Conservation (phyloP, 2,797 vertebrate genomes). For the Falco concolor region DNA sequence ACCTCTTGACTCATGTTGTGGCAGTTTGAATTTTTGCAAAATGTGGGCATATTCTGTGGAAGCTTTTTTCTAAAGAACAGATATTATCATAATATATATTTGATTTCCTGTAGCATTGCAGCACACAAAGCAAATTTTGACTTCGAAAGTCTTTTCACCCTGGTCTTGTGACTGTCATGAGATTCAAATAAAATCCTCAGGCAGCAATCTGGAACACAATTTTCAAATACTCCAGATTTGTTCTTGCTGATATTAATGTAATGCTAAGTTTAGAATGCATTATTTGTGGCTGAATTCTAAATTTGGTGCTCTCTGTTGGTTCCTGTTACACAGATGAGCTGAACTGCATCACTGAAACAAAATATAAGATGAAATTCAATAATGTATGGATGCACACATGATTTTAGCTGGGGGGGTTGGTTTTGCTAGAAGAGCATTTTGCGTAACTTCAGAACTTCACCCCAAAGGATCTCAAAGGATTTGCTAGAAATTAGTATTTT, state of each 20-base stretch:
- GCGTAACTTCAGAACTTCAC: slow-evolving; percentile 11
- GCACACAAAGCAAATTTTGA: background rate
- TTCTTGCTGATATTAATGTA: slow-evolving; percentile 60
- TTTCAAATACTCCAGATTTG: slow-evolving; percentile 53
- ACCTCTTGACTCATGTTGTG: background rate
- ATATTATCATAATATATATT: background rate
- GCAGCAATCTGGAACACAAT: slow-evolving; percentile 54
- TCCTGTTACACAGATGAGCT: slow-evolving; percentile 47
- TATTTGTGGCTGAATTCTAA: slow-evolving; percentile 58
- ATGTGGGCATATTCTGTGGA: background rate
- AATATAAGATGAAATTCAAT: slow-evolving; percentile 26
- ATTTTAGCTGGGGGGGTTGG: slow-evolving; percentile 4
- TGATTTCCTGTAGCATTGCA: slow-evolving; percentile 10
- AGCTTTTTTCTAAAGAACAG: background rate
- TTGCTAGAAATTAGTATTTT: slow-evolving; percentile 46
- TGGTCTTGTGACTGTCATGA: slow-evolving; percentile 47
- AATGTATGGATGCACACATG: background rate
- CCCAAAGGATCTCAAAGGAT: slow-evolving; percentile 62
- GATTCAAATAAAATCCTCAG: slow-evolving; percentile 41
- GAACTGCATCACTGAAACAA: slow-evolving; percentile 46
- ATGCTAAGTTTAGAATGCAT: slow-evolving; percentile 60
- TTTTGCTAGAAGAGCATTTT: slow-evolving; percentile 48
- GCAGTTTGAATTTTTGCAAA: background rate
- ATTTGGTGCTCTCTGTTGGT: slow-evolving; percentile 38
- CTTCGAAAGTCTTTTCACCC: slow-evolving; percentile 27